Base-by-base conservation (phyloP, 2,113 vertebrate genomes). In the Dipodomys merriami region DNA sequence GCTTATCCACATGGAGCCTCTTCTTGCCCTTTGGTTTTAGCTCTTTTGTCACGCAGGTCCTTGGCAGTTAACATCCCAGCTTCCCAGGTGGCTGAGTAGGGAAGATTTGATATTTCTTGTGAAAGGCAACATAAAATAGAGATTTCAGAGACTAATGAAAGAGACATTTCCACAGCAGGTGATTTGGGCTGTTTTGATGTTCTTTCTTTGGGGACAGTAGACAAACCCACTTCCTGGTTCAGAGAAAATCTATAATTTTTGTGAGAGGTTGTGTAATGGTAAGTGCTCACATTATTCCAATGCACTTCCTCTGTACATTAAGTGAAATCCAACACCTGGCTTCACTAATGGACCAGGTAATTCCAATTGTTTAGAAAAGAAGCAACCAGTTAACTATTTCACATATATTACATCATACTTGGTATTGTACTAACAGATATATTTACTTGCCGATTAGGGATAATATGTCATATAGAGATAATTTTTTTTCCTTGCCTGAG, bases 21-120 rank as follows among this genome's bases (percentile, higher is more conserved):
- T 95, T 87, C 33, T 73, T 96, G 85, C 13, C 85, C 74, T 88
- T 94, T 93, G 64, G 49, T 49, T 91, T 91, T 39, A 72, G 85
- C 25, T 60, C 90, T 88, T 91, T 20, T 86, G 68, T 89, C 78
- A 93, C 0, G 3, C 35, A 88, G 35, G 67, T 73, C 46, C 64
- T 91, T 95, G 69, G 68, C 67, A 88, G 90, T 95, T 93, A 94
- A 60, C 57, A 82, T 94, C 49, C 0, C 78, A 53, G 33, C 73
- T 93, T 94, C 92, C 94, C 85, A 90, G 88, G 90, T 79, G 64
- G 77, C 90, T 0, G 0, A 19, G 18, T 19, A 62, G 23, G 90
- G 73, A 83, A 78, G 46, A 69, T 87, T 95, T 91, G 49, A 78
- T 91, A 46, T 13, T 81, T 71, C 64, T 78, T 30, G 10, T 72